Base-by-base conservation (phyloP, 2,888 invertebrate species). In the Drosophila anomalata region DNA sequence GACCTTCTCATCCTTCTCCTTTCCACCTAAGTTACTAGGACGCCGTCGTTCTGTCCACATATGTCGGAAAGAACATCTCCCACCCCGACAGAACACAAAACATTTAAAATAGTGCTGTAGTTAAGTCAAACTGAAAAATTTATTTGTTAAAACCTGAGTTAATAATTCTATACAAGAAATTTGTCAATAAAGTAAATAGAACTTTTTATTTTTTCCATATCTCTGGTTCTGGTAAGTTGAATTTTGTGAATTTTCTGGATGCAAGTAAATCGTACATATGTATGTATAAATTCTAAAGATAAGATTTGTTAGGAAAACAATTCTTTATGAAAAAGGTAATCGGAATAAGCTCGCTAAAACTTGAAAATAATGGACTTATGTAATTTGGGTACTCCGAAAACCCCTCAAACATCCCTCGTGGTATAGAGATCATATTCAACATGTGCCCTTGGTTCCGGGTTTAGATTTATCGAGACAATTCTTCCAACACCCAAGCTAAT, bases 401-500 rank as follows among this genome's bases (percentile, higher is more conserved):
- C 36, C 36, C n/a, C 6, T 14, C n/a, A n/a, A 14, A 2, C n/a
- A 7, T n/a, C 14, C 14, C 7, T 36, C 2, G 36, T 14, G 4
- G n/a, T n/a, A n/a, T 36, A 14, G 4, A 36, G 14, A 36, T 36
- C 36, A n/a, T 7, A n/a, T 14, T 14, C 14, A n/a, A 36, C 36
- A 36, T 36, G 36, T 36, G 36, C 36, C 36, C 36, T 36, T 14
- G 36, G 36, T 36, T 36, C 36, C 36, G 36, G 36, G n/a, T 7
- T 6, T 7, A 7, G n/a, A 36, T 2, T 29, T 29, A 29, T 36
- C 36, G 36, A 14, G 14, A n/a, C 36, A 6, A n/a, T 2, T 36
- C n/a, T 36, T n/a, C n/a, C 12, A 36, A 7, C 36, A n/a, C 7
- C n/a, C n/a, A 36, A 36, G 36, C n/a, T 36, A 36, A 36, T 36